Evolutionary conservation across 2,888 invertebrate genomes (phyloP).

Genomic region (Sepiola atlantica): DNA sequence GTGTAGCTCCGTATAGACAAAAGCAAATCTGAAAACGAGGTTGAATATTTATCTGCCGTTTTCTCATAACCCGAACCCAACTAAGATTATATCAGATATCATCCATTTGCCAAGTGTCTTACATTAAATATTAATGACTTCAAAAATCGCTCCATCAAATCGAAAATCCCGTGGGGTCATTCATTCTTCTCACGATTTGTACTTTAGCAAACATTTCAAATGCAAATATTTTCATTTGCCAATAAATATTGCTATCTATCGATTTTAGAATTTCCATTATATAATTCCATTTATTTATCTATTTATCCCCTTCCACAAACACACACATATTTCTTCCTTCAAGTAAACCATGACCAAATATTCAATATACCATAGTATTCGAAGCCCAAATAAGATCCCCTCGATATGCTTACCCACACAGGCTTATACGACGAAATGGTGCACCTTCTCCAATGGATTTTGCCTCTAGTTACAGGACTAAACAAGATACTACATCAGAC

Average conservation of each 20-base stretch:
- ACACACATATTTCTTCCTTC: too few relatives aligned
- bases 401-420: too few relatives aligned
- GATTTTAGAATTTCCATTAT: too few relatives aligned
- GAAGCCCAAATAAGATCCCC: too few relatives aligned
- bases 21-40: constrained; percentile 32
- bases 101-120: not conserved
- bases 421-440: too few relatives aligned
- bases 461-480: too few relatives aligned
- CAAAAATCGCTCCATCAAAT: constrained; percentile 20
- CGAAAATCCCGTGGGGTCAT: not conserved
- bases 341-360: too few relatives aligned
- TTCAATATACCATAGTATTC: too few relatives aligned
- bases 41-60: not conserved
- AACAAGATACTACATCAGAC: too few relatives aligned
- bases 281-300: too few relatives aligned
- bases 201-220: not conserved
- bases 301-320: too few relatives aligned
- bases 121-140: not conserved
- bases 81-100: not conserved
- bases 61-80: not conserved
- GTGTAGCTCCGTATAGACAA: not conserved
- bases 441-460: too few relatives aligned
- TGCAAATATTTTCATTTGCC: not conserved
- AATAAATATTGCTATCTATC: not conserved
- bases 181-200: not conserved